Evolutionary conservation across 2,888 invertebrate species (phyloP), one percentile per base, ranked within the genome.

Genomic region (Nymphalis c-album): DNA sequence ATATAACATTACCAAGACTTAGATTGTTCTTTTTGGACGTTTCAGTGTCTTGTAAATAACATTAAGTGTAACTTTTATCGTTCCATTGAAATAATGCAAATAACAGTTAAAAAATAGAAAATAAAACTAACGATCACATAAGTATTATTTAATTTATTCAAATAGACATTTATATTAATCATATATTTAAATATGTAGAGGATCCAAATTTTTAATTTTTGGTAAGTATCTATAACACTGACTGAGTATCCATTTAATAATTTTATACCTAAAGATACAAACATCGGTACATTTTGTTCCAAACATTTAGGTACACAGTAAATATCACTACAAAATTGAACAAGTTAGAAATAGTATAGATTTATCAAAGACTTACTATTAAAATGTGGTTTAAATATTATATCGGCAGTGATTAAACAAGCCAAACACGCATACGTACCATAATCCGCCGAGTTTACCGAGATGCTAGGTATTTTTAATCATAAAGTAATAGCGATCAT

Each of bases 271-370:
- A 88, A 83, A 82, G 80, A 85, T 87, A 88, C 82, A 86, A 85
- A 87, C 81, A 78, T 81, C 80, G 85, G 85, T 90, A 91, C 83
- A 87, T 85, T 84, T 87, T 85, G 83, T 84, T 87, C 85, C 85
- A 88, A 91, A 91, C 85, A 86, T 88, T 86, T 84, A 88, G 86
- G 87, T 90, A 90, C 88, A 86, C 85, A 84, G 84, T 90, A 91
- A 86, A 90, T 87, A 89, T 90, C 85, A 86, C 91, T 91, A 91
- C 90, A 91, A 91, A 91, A 90, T 91, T 91, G 91, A 91, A 91
- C 91, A 88, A 90, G 88, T 91, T 89, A 90, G 90, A 91, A 89
- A 91, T 88, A 89, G 88, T 89, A 89, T 88, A 90, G 85, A 79
- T 89, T 85, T 92, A 91, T 91, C 89, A 92, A 92, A 92, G 85